These are phyloP conservation scores for Hypomecis punctinalis DNA, from an alignment of 2,888 invertebrate species.

Conservation along the genomic window DNA sequence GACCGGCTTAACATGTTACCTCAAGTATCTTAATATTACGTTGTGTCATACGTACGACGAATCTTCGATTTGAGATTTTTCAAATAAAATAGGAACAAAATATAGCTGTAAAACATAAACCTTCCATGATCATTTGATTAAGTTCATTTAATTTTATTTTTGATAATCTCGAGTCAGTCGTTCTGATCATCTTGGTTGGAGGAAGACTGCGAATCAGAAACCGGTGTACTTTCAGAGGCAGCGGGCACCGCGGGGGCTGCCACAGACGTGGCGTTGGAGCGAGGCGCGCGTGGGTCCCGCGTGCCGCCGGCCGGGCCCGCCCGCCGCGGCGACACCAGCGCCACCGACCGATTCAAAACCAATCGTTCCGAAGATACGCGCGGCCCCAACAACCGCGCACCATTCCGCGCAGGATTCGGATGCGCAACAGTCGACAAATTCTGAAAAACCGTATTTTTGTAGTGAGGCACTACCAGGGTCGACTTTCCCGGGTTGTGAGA, in stretches of 20 bases:
- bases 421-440: conserved; percentile 30
- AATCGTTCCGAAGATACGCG: conserved; percentile 20
- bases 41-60: too few species aligned
- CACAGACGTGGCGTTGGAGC: background rate
- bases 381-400: conserved; percentile 3
- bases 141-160: too few species aligned
- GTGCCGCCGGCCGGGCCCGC: background rate
- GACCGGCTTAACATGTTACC: too few species aligned
- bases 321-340: conserved; percentile 30
- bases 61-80: too few species aligned
- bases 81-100: too few species aligned
- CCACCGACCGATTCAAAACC: conserved; percentile 32
- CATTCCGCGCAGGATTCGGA: conserved; percentile 14
- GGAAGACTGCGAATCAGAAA: background rate
- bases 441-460: conserved; percentile 38
- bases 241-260: background rate
- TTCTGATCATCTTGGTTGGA: background rate
- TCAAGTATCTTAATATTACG: too few species aligned
- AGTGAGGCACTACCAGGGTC: conserved; percentile 36
- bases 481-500: conserved; percentile 15
- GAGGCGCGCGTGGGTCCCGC: background rate
- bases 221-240: background rate
- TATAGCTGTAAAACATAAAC: too few species aligned
- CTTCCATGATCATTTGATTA: too few species aligned
- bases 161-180: background rate